These are phyloP conservation scores for Meriones unguiculatus DNA, from an alignment of 2,113 vertebrate genomes.

Conservation along the genomic window DNA sequence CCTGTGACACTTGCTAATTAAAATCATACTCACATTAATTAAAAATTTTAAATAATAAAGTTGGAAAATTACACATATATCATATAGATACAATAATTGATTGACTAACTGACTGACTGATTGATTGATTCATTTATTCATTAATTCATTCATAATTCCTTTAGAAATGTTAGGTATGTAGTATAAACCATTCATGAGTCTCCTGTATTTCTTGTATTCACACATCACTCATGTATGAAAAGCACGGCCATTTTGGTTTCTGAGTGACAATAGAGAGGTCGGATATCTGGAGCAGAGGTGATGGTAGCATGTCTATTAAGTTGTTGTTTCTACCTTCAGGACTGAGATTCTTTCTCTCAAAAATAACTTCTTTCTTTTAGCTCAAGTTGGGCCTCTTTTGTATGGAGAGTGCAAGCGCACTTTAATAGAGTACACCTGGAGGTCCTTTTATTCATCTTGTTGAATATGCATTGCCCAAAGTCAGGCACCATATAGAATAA, in stretches of 20 bases:
- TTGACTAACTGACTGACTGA: not conserved
- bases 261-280: not conserved
- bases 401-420: constrained; percentile 65
- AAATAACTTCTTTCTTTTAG: constrained; percentile 8
- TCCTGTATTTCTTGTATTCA: not conserved
- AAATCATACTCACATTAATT: not conserved
- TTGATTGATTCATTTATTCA: not conserved
- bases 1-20: not conserved
- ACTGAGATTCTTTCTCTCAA: not conserved
- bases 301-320: not conserved
- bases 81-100: not conserved
- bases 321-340: constrained; percentile 23
- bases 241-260: constrained; percentile 36
- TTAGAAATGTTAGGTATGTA: not conserved
- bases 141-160: not conserved
- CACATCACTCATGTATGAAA: not conserved
- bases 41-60: not conserved
- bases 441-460: constrained; percentile 75
- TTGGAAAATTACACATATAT: not conserved
- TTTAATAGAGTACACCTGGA: constrained; percentile 45
- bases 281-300: constrained; percentile 8
- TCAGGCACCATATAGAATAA: constrained; percentile 74
- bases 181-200: not conserved
- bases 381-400: not conserved
- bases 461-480: constrained; percentile 83